A percentile compares a stretch with the other conserved stretches of the same genome.
These are phyloP conservation scores for Notamacropus eugenii DNA, from an alignment of 2,797 vertebrate genomes.

Conservation along the genomic window DNA sequence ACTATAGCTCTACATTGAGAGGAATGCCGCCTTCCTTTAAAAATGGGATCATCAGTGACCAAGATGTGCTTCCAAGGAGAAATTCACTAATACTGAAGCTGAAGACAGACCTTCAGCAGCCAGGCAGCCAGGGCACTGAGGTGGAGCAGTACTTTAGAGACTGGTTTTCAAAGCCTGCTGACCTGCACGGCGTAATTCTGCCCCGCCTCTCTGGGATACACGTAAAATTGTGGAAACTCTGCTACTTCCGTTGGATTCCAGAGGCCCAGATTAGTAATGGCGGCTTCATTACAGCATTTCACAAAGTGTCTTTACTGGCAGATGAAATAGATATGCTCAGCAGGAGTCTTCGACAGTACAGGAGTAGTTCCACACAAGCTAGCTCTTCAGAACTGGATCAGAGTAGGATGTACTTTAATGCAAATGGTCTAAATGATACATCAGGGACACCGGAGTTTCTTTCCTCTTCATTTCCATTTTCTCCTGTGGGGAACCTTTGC, in stretches of 20 bases:
- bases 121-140: constrained; percentile 83
- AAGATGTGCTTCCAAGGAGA: constrained; percentile 88
- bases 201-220: constrained; percentile 91
- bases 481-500: constrained; percentile 94
- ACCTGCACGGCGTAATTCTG: constrained; percentile 92
- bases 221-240: constrained; percentile 95
- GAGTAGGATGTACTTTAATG: constrained; percentile 92
- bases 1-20: constrained; percentile 92
- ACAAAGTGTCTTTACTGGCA: constrained; percentile 91
- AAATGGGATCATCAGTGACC: constrained; percentile 88
- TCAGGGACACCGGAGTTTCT: constrained; percentile 89
- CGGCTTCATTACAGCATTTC: constrained; percentile 91
- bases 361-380: constrained; percentile 78
- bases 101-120: constrained; percentile 86
- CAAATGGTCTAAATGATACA: constrained; percentile 80
- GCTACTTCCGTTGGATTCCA: constrained; percentile 97
- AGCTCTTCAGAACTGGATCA: constrained; percentile 82
- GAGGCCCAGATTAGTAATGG: constrained; percentile 94
- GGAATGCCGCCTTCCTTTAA: constrained; percentile 87
- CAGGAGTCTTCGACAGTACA: constrained; percentile 89
- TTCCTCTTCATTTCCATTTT: constrained; percentile 97
- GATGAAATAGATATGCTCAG: constrained; percentile 94
- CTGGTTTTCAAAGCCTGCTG: constrained; percentile 90
- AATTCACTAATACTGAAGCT: constrained; percentile 91
- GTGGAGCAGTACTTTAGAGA: constrained; percentile 91